Evolutionary conservation across 2,888 invertebrate genomes (phyloP), one percentile per base, ranked within the genome.

Genomic region (Rosalia funebris): DNA sequence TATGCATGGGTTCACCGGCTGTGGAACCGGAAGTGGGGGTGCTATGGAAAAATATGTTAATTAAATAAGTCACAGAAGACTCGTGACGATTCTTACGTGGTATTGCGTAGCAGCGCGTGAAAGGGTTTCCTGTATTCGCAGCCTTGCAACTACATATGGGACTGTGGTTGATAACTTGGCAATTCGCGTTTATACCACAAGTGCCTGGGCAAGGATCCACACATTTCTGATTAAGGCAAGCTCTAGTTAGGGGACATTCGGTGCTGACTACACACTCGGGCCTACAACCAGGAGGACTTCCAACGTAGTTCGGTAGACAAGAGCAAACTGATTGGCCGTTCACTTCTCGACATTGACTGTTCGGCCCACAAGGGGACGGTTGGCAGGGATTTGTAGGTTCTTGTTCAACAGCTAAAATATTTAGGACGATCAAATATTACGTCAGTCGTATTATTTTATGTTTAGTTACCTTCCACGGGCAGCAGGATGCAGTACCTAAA

Each of bases 151-250:
- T 83, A 69, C 89, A 89, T 60, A 89, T 89, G 3, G 92, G 91
- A 71, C 89, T 89, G 74, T 93, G 92, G 75, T 91, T 90, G 47
- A 90, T 85, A 2, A 91, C 90, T 79, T 88, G 86, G 74, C 92
- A 92, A 57, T 86, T 80, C 9, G 91, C 89, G 70, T 86, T 87
- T 31, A 84, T 73, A 4, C 91, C 91, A 79, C 92, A 93, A 16
- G 88, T 88, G 74, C 88, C 90, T 65, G 85, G 86, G 74, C 92
- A 92, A 14, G 91, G 91, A 78, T 92, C 88, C 9, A 85, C 77
- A 75, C 92, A 92, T 75, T 87, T 89, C 78, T 89, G 88, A 73
- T 87, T 88, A 14, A 90, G 84, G 81, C 92, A 92, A 36, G 91
- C 89, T 73, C 84, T 86, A 73, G 87, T 85, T 20, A 86, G 81